Evolutionary conservation across 2,113 vertebrate genomes (phyloP), one percentile per base, ranked within the genome.

Genomic region (Tenrec ecaudatus): DNA sequence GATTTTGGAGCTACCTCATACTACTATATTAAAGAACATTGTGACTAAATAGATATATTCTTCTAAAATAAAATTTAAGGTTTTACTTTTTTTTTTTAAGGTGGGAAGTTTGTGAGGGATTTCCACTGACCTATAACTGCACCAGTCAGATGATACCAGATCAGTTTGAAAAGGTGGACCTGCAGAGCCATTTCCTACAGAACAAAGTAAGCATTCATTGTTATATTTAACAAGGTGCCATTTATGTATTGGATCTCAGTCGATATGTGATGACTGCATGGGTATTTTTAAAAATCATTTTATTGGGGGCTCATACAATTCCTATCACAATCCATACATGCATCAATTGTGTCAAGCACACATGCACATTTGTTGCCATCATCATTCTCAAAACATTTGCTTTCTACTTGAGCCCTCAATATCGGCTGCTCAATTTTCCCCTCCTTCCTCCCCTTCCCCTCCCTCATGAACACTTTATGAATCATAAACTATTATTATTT

Each of bases 11-110:
- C 47, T 53, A 53, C 47, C 47, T 79, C 76, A 83, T 38, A 12
- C 6, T 84, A 82, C 38, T 88, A 47, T 22, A 62, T 64, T 88
- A 91, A 94, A 71, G 31, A 43, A 1, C 43, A 58, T 53, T 93
- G 57, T 90, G 47, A n/a, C 40, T 71, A 66, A 92, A n/a, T 90
- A 19, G 6, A 62, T 3, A 86, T 92, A 83, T 83, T 93, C 77
- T 88, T 95, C n/a, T 86, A 73, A 69, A 81, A 84, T 93, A 36
- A 71, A 95, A 94, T 82, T 36, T 62, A 75, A 29, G 92, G 77
- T 68, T 95, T 95, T 90, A 16, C 31, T 97, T 92, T 91, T 83
- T 77, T 97, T 92, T 91, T 77, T 97, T 92, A 90, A 98, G 97
- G 58, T 97, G 93, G 96, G 76, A 97, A 82, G 23, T 76, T 90